Evolutionary conservation across 2,888 invertebrate genomes (phyloP).

Genomic region (Hemistola chrysoprasaria): DNA sequence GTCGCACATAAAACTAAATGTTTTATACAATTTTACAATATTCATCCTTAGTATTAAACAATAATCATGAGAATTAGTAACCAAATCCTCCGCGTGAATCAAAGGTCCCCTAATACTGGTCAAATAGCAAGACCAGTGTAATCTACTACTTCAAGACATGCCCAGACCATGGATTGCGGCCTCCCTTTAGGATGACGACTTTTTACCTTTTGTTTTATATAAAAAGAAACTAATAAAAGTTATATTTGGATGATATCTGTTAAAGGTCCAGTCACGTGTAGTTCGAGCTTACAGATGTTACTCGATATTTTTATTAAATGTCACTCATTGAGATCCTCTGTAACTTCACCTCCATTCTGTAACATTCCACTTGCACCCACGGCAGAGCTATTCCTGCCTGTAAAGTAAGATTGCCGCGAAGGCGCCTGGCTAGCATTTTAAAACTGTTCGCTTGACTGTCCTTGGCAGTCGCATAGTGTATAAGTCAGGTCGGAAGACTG

Average conservation of each 20-base stretch:
- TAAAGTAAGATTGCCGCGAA: slow-evolving; percentile 58
- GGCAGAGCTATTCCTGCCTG: slow-evolving; percentile 35
- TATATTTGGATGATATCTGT: slow-evolving; percentile 81
- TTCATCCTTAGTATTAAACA: too few species aligned
- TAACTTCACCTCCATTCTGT: slow-evolving; percentile 46
- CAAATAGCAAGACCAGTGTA: too few species aligned
- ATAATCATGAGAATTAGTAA: too few species aligned
- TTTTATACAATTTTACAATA: too few species aligned
- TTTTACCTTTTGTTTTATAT: too few species aligned
- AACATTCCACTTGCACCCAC: slow-evolving; percentile 48
- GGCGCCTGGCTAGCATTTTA: slow-evolving; percentile 75
- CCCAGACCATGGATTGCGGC: too few species aligned
- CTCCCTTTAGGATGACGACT: too few species aligned
- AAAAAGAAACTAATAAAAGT: slow-evolving; percentile 74
- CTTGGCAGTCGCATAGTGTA: slow-evolving; percentile 80
- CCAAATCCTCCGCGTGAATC: too few species aligned
- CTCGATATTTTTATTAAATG: slow-evolving; percentile 55
- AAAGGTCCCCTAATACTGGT: too few species aligned
- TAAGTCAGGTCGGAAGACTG: slow-evolving; percentile 83
- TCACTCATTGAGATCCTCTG: slow-evolving; percentile 56
- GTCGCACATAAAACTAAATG: slow-evolving; percentile 60
- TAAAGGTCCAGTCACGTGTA: slow-evolving; percentile 83
- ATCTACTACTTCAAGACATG: too few species aligned
- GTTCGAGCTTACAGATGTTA: slow-evolving; percentile 74
- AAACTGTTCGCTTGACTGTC: slow-evolving; percentile 81